These are phyloP conservation scores for Acrobeloides nanus DNA, from an alignment of 2,888 invertebrate genomes.

Conservation along the genomic window DNA sequence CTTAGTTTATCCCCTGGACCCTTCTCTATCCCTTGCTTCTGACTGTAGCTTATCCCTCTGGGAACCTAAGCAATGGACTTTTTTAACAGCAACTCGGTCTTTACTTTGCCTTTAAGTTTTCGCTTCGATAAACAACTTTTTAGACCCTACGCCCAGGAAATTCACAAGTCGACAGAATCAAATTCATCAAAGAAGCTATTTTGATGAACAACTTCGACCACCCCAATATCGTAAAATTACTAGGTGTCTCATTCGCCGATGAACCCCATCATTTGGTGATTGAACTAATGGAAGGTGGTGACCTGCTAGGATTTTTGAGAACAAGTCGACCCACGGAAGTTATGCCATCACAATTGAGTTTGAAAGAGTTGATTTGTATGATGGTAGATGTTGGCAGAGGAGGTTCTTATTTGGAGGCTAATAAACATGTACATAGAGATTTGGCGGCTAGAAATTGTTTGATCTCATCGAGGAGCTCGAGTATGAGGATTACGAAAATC, in stretches of 20 bases:
- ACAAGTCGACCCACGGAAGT: conserved; percentile 64
- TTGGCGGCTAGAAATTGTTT: conserved; percentile 85
- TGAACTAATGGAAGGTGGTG: conserved; percentile 96
- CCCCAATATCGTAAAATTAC: conserved; percentile 80
- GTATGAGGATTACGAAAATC: conserved; percentile 75
- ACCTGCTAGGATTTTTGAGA: conserved; percentile 79
- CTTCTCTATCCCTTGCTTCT: too few species aligned
- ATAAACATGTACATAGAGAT: conserved; percentile 90
- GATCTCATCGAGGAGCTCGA: conserved; percentile 60
- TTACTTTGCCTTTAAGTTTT: too few species aligned
- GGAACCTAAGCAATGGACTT: too few species aligned
- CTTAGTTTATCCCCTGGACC: too few species aligned
- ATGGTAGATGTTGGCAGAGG: conserved; percentile 91
- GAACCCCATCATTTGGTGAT: conserved; percentile 81
- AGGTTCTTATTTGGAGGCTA: conserved; percentile 87
- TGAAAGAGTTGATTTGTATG: conserved; percentile 80
- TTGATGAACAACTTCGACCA: conserved; percentile 93
- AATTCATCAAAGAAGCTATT: conserved; percentile 91
- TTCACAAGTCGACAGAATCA: conserved; percentile 71
- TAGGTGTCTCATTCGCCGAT: conserved; percentile 90
- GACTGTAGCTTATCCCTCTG: too few species aligned
- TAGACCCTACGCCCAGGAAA: conserved; percentile 83
- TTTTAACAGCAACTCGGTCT: too few species aligned
- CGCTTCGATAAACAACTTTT: conserved; percentile 8
- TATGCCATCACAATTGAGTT: conserved; percentile 59